Percentiles rank a stretch among this genome's conserved stretches.
Evolutionary conservation across 2,888 invertebrate species (phyloP).

Genomic region (Anoplius nigerrimus): DNA sequence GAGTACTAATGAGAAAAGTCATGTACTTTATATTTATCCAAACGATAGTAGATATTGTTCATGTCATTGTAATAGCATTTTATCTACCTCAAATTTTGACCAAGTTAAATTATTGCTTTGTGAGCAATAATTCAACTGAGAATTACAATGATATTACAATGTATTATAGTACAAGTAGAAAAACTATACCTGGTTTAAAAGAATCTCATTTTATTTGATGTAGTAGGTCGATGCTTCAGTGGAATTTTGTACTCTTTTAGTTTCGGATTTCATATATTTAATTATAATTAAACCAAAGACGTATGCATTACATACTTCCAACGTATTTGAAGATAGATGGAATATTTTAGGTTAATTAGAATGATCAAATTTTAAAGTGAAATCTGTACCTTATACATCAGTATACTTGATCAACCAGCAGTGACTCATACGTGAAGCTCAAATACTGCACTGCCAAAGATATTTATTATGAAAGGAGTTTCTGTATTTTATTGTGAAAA

Average conservation of each 20-base stretch:
- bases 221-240: no score
- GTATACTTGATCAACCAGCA: no score
- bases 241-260: no score
- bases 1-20: slow-evolving; percentile 2
- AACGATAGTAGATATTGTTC: slow-evolving; percentile 10
- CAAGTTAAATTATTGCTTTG: slow-evolving; percentile 12
- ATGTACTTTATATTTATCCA: slow-evolving; percentile 12
- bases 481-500: no score
- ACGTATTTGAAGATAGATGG: not conserved
- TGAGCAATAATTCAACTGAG: not conserved
- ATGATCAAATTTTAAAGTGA: no score
- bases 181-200: not conserved
- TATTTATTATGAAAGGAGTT: slow-evolving; percentile 5
- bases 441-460: slow-evolving; percentile 4
- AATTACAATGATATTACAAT: slow-evolving; percentile 6
- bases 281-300: not conserved
- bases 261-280: no score
- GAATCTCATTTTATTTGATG: not conserved
- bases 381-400: no score
- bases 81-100: slow-evolving; percentile 43
- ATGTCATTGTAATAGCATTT: slow-evolving; percentile 24
- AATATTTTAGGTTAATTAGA: slow-evolving; percentile 1
- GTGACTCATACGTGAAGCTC: no score
- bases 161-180: slow-evolving; percentile 13
- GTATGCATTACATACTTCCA: not conserved